Conservation (phyloP, 2,888 invertebrate genomes). For the Phengaris alcon region DNA sequence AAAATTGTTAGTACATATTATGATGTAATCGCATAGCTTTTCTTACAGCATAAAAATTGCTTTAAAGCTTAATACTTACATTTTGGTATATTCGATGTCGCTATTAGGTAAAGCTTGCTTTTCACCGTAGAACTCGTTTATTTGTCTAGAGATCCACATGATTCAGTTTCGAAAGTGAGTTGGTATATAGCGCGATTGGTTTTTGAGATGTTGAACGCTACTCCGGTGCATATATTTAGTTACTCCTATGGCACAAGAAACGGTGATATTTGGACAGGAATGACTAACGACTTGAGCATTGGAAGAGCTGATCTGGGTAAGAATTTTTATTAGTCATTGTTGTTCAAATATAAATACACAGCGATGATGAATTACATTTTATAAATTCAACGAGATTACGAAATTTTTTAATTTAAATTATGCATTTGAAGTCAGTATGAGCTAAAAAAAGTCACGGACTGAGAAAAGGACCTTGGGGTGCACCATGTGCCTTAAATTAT, state of each 20-base stretch:
- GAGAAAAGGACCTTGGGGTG: neutral
- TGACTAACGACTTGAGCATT: constrained; percentile 54
- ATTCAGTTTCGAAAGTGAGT: constrained; percentile 51
- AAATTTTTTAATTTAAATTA: no score
- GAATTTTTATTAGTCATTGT: constrained; percentile 8
- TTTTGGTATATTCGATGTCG: neutral
- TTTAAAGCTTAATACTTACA: no score
- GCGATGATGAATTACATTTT: no score
- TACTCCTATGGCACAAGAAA: constrained; percentile 58
- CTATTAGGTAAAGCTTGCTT: neutral
- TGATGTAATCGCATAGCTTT: no score
- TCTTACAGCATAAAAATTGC: no score
- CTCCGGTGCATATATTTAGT: constrained; percentile 53
- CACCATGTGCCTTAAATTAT: neutral
- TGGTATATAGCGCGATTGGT: constrained; percentile 55
- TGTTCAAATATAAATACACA: neutral
- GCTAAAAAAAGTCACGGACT: neutral
- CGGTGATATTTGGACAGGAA: constrained; percentile 61
- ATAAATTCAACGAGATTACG: no score
- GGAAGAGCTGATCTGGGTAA: constrained; percentile 59
- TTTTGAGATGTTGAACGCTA: constrained; percentile 61
- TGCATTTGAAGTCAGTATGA: neutral
- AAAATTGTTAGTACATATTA: no score
- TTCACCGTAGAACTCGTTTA: neutral
- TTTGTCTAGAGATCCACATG: constrained; percentile 53